These are phyloP conservation scores for Squalus acanthias DNA, from an alignment of 2,797 vertebrate species.

Conservation along the genomic window DNA sequence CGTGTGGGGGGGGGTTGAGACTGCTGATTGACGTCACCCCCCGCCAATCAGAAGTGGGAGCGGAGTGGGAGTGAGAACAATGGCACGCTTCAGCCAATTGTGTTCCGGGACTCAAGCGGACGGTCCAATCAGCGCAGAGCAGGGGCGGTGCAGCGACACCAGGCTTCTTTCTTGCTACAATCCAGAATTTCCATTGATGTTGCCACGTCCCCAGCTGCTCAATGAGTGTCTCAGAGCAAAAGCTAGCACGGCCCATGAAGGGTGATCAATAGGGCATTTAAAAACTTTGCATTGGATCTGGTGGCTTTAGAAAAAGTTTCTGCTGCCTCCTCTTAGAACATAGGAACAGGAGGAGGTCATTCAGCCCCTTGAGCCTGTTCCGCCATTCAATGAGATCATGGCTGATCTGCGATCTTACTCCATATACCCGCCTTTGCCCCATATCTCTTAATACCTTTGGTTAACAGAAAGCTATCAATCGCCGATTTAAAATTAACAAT, in stretches of 20 bases:
- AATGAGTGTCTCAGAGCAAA: neutral
- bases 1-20: neutral
- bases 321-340: too few species aligned
- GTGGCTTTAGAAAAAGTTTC: neutral
- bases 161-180: neutral
- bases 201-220: neutral
- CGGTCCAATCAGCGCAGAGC: neutral
- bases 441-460: too few species aligned
- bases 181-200: neutral
- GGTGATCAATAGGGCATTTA: neutral
- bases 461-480: too few species aligned
- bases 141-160: neutral
- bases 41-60: neutral
- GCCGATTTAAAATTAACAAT: too few species aligned
- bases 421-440: too few species aligned
- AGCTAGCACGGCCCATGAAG: too few species aligned
- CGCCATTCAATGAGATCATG: too few species aligned
- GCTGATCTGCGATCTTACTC: too few species aligned
- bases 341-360: too few species aligned
- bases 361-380: too few species aligned
- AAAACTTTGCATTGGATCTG: neutral
- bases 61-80: neutral
- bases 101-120: rapidly evolving
- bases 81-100: neutral
- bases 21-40: neutral